Conservation (phyloP, 2,888 invertebrate species). For the Coelogynopora nodosa region DNA sequence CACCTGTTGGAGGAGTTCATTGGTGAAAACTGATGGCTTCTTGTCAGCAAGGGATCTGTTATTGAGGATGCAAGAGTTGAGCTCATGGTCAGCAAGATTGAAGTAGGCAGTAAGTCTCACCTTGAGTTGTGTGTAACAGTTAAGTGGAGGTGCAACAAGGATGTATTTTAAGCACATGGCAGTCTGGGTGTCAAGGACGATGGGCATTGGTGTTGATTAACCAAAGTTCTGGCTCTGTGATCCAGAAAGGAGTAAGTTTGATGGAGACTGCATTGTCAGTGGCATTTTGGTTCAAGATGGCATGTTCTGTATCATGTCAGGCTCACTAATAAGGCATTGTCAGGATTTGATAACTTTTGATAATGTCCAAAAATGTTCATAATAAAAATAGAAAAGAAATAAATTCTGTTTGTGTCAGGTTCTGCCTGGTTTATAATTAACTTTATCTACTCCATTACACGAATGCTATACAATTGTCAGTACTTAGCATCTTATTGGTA, state of each 20-base stretch:
- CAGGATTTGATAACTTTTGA: too few relatives aligned
- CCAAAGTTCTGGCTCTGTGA: not conserved
- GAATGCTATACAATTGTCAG: too few relatives aligned
- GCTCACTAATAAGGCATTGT: not conserved
- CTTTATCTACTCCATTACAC: too few relatives aligned
- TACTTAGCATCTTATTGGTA: too few relatives aligned
- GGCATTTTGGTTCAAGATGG: not conserved
- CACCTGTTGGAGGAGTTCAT: not conserved
- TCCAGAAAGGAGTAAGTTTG: not conserved
- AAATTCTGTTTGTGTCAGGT: too few relatives aligned
- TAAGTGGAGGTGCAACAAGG: not conserved
- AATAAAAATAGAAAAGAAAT: too few relatives aligned
- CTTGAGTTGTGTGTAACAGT: not conserved
- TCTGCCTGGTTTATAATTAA: too few relatives aligned
- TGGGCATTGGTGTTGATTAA: not conserved
- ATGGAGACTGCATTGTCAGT: not conserved
- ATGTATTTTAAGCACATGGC: not conserved
- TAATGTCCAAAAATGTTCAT: too few relatives aligned
- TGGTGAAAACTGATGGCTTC: not conserved
- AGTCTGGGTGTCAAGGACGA: not conserved
- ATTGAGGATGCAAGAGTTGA: not conserved
- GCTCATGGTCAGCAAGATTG: not conserved
- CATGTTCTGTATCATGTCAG: not conserved
- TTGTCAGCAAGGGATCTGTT: not conserved
- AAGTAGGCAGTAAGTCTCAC: not conserved